Conservation (phyloP, 2,888 invertebrate genomes). For the Homarus gammarus region DNA sequence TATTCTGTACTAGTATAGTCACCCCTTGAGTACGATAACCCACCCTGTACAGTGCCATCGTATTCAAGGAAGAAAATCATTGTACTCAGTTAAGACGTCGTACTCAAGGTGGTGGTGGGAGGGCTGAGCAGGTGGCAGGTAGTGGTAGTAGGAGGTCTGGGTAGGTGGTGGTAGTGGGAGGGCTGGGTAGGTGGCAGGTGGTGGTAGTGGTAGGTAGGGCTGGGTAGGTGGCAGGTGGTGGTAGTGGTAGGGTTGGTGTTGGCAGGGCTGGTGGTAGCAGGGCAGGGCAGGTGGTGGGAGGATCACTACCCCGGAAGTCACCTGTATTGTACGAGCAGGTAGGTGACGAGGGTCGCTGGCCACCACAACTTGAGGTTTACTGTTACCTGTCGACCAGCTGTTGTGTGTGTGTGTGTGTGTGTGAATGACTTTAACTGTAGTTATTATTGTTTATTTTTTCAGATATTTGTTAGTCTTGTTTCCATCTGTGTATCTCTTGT, state of each 20-base stretch:
- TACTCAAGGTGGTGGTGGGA: too few species aligned
- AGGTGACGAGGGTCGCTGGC: not conserved
- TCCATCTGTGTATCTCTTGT: not conserved
- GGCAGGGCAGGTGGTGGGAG: not conserved
- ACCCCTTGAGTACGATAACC: not conserved
- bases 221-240: not conserved
- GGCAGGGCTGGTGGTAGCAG: not conserved
- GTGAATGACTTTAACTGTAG: not conserved
- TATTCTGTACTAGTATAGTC: not conserved
- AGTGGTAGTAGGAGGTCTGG: not conserved
- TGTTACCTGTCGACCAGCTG: not conserved
- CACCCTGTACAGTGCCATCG: too few species aligned
- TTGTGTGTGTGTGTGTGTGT: not conserved
- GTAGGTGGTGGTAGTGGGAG: not conserved
- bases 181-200: not conserved
- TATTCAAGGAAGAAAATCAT: too few species aligned
- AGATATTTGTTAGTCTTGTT: slow-evolving; percentile 21
- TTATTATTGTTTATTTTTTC: not conserved
- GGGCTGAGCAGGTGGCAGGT: too few species aligned
- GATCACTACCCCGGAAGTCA: not conserved
- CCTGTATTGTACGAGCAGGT: too few species aligned
- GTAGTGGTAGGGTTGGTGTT: not conserved
- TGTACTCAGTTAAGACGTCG: not conserved
- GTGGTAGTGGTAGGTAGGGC: not conserved
- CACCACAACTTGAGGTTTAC: not conserved